Conservation (phyloP, 2,888 invertebrate genomes). For the Amblyteles armatorius region DNA sequence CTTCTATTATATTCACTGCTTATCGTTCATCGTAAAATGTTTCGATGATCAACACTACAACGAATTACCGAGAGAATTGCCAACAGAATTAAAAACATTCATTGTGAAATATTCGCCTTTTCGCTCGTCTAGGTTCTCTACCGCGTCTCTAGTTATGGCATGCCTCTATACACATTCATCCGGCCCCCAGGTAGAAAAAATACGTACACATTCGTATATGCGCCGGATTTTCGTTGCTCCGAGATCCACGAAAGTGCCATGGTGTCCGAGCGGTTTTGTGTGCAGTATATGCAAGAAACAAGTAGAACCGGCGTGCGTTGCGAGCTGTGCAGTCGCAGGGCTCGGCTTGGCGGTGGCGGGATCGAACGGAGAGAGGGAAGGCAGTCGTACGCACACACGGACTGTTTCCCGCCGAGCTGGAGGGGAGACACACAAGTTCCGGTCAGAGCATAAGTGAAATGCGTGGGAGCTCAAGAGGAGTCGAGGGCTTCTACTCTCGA, state of each 20-base stretch:
- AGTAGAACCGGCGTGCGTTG: constrained; percentile 44
- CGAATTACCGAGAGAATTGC: constrained; percentile 5
- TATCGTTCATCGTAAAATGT: constrained; percentile 9
- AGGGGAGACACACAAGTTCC: constrained; percentile 56
- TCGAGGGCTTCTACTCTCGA: constrained; percentile 28
- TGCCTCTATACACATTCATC: not conserved
- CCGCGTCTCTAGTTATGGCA: constrained; percentile 1
- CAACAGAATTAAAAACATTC: constrained; percentile 38
- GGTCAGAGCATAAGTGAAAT: constrained; percentile 63
- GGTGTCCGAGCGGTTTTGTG: constrained; percentile 17
- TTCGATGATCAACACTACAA: constrained; percentile 32
- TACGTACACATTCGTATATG: constrained; percentile 25
- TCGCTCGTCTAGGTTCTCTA: not conserved
- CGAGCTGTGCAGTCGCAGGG: constrained; percentile 32
- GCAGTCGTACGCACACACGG: constrained; percentile 17
- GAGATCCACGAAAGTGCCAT: constrained; percentile 41
- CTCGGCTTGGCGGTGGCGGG: constrained; percentile 24
- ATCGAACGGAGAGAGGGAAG: constrained; percentile 35
- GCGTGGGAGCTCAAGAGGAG: constrained; percentile 58
- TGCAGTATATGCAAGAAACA: constrained; percentile 35
- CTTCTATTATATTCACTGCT: constrained; percentile 48
- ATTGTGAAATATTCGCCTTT: not conserved
- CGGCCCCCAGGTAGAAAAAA: constrained; percentile 16
- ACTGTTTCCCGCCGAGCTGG: constrained; percentile 49
- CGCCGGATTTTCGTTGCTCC: constrained; percentile 46